A percentile compares a stretch with the other conserved stretches of the same genome.
phyloP scores from a whole-genome alignment of 1,140 invertebrate species.

The Lepidurus apus region DNA sequence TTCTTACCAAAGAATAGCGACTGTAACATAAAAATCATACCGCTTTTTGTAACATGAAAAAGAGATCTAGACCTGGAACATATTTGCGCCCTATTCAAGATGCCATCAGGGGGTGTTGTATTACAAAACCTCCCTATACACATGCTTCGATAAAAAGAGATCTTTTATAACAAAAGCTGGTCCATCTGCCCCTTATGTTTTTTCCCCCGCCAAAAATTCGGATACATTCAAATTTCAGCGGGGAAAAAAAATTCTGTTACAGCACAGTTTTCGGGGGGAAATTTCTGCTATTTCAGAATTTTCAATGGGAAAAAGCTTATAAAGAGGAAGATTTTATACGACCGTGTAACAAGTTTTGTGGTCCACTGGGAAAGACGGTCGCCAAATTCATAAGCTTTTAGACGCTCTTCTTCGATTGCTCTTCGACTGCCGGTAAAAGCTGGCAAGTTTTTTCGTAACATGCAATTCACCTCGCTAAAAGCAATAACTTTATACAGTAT shows the following conservation, averaged over 20 bases:
- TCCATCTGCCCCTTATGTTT: neutral
- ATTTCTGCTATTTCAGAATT: too few relatives aligned
- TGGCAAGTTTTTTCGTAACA: neutral
- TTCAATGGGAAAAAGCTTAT: too few relatives aligned
- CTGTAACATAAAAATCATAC: neutral
- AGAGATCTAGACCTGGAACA: neutral
- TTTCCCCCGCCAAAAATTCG: neutral
- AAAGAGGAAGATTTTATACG: too few relatives aligned
- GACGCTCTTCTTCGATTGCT: too few relatives aligned
- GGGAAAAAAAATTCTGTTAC: too few relatives aligned
- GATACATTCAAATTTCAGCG: neutral
- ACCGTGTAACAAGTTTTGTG: too few relatives aligned
- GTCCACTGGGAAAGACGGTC: too few relatives aligned
- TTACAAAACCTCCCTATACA: conserved; percentile 19
- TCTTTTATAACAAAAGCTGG: neutral
- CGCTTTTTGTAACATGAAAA: neutral
- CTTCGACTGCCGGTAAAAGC: neutral
- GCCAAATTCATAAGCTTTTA: neutral
- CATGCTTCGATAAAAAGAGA: neutral
- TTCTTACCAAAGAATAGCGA: neutral
- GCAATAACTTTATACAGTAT: too few relatives aligned
- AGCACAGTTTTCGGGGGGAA: too few relatives aligned
- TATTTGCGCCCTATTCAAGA: conserved; percentile 4
- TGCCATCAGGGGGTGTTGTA: conserved; percentile 5
- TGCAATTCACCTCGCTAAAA: neutral